Base-by-base conservation (phyloP, 2,113 vertebrate species). In the Microtus oregoni region DNA sequence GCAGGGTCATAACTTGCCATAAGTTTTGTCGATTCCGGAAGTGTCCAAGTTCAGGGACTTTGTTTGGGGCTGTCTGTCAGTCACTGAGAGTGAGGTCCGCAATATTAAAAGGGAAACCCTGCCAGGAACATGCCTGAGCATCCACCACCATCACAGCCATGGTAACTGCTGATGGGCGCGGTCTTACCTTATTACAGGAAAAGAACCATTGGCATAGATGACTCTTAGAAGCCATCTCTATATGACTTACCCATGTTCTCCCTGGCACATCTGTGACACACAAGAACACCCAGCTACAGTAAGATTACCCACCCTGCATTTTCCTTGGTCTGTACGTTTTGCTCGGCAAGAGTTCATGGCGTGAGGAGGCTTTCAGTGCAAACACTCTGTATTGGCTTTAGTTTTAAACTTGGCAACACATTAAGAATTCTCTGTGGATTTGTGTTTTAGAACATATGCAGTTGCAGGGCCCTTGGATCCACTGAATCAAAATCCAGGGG, bases 361-460 rank as follows among this genome's bases (percentile, higher is more conserved):
- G 19, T 35, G 61, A 77, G 22, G 24, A 92, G 58, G 73, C 77
- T 92, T 96, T 95, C 85, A 38, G 65, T 70, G 35, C 95, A 76
- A 14, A 79, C 7, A 3, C 10, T 63, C 50, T 70, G 77, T 5
- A 20, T 78, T 11, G 17, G 5, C 88, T 8, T 65, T 32, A 47
- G 8, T 81, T 95, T 83, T 28, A 72, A 55, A 89, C 26, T 61
- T 77, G 55, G 44, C 32, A 67, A 12, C 61, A 30, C 50, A 81
- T 24, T 79, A 93, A 86, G 58, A 94, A 55, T 28, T 89, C 44
- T 52, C 72, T 20, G 26, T 81, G 50, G 24, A 83, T 91, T 73
- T 78, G 44, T n/a, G 61, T 82, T 94, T 96, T 91, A 68, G 86
- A 89, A 93, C 90, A 70, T 92, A 73, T 50, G 85, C 67, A 73